phyloP scores from a whole-genome alignment of 2,113 vertebrate species.

The Plestiodon gilberti region DNA sequence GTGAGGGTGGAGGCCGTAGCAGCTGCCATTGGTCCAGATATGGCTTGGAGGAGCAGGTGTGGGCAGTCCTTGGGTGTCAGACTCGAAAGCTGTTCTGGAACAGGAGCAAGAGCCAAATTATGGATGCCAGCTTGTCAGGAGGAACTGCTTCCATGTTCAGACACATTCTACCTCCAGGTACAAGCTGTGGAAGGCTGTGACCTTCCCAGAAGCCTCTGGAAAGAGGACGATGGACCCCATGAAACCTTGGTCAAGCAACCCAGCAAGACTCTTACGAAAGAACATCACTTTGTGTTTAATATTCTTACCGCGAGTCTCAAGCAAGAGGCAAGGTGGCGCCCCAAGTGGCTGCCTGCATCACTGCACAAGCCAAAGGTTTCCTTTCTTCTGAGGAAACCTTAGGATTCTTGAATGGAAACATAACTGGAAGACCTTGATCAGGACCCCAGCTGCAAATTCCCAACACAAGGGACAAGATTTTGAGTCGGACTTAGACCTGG shows the following conservation, averaged over 20 bases:
- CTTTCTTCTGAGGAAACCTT: no score
- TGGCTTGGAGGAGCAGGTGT: constrained; percentile 91
- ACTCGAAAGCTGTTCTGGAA: constrained; percentile 88
- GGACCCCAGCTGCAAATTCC: no score
- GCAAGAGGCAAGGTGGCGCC: no score
- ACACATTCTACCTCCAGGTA: neutral
- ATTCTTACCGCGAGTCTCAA: no score
- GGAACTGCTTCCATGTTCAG: rapidly evolving
- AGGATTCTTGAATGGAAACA: no score
- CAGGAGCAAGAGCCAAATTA: neutral
- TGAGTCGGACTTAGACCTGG: no score
- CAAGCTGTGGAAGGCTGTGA: neutral
- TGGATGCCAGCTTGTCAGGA: rapidly evolving
- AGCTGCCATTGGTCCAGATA: constrained; percentile 92
- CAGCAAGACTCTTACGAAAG: no score
- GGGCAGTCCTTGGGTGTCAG: constrained; percentile 90
- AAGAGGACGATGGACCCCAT: neutral
- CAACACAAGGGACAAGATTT: no score
- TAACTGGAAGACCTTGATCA: no score
- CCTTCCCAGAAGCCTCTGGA: neutral
- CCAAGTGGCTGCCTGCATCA: no score
- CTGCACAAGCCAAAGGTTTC: no score
- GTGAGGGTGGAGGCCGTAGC: constrained; percentile 94
- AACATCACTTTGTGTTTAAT: no score
- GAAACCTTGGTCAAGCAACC: neutral